Base-by-base conservation (phyloP, 2,888 invertebrate species). In the Polydrusus cervinus region DNA sequence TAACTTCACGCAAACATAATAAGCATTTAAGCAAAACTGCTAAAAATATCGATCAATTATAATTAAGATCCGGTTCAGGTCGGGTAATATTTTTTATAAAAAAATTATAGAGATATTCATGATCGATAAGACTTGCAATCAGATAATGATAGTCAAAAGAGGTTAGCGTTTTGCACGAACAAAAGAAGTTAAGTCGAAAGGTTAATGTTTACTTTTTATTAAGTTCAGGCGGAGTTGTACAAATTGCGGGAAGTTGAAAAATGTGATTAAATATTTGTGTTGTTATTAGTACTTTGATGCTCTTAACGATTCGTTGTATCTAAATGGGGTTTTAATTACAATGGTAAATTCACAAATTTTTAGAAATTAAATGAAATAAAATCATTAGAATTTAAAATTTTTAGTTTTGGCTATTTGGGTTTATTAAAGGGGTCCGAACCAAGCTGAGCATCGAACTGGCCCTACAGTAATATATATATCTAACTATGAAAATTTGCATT, bases 191-290 rank as follows among this genome's bases (percentile, higher is more conserved):
- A 60, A 38, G 3, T 38, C 14, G 38, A 38, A 60, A 38, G 57
- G 57, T 38, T 18, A 60, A 60, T 60, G 38, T 60, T 60, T 60
- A 60, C 38, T 55, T 60, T 34, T 60, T 38, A 30, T 7, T 60
- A 60, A 38, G 38, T 60, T 60, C 11, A 3, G 57, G 57, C 16
- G 57, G 57, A 38, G 34, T 57, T 9, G 10, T 18, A 38, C 38
- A 9, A 38, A 60, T 40, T 1, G 14, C 20, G 16, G 53, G 38
- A 3, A 34, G 57, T 60, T 10, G 16, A 60, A 38, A 16, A 60
- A 11, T 53, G 13, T 53, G 25, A 30, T 13, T 30, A 13, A 51
- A 20, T 7, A 20, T 2, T 49, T 49, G 1, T 45, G 14, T 45
- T 45, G 25, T 49, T 16, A 16, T 51, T 51, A 10, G 51, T 18